phyloP scores from a whole-genome alignment of 2,797 vertebrate genomes.

The Enteromius argenteus region DNA sequence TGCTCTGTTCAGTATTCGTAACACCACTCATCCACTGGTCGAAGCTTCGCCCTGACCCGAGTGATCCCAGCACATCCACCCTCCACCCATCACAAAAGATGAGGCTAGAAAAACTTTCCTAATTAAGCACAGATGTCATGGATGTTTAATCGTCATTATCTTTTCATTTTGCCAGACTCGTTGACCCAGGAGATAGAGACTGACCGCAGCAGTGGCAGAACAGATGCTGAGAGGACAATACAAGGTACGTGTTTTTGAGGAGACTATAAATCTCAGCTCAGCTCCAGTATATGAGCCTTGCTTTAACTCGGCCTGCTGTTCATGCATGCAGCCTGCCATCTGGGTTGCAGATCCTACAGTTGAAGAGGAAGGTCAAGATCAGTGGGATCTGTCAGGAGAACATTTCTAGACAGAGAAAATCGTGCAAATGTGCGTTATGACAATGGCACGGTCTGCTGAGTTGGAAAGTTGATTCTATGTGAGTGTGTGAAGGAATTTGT shows the following conservation, averaged over 20 bases:
- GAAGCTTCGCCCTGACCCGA: conserved; percentile 47
- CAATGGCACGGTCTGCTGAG: background rate
- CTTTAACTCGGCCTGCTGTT: conserved; percentile 94
- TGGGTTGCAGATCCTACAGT: conserved; percentile 94
- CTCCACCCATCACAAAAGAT: conserved; percentile 53
- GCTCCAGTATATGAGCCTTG: conserved; percentile 88
- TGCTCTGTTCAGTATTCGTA: conserved; percentile 32
- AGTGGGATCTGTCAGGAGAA: conserved; percentile 75
- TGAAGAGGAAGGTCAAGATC: conserved; percentile 94
- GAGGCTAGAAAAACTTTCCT: conserved; percentile 59
- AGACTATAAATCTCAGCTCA: conserved; percentile 97
- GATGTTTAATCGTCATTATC: conserved; percentile 90
- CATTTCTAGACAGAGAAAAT: conserved; percentile 49
- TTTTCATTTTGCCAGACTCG: conserved; percentile 93
- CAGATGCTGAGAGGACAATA: conserved; percentile 99
- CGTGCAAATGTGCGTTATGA: conserved; percentile 23
- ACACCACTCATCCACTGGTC: conserved; percentile 20
- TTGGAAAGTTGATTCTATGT: conserved; percentile 4
- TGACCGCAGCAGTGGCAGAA: conserved; percentile 99
- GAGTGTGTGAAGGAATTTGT: conserved; percentile 14
- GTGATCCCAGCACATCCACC: conserved; percentile 36
- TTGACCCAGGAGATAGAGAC: conserved; percentile 99
- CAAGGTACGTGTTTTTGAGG: conserved; percentile 98
- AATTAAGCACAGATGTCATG: conserved; percentile 74
- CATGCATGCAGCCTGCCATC: conserved; percentile 97